phyloP scores from a whole-genome alignment of 2,113 vertebrate genomes.

The Cathartes aura region DNA sequence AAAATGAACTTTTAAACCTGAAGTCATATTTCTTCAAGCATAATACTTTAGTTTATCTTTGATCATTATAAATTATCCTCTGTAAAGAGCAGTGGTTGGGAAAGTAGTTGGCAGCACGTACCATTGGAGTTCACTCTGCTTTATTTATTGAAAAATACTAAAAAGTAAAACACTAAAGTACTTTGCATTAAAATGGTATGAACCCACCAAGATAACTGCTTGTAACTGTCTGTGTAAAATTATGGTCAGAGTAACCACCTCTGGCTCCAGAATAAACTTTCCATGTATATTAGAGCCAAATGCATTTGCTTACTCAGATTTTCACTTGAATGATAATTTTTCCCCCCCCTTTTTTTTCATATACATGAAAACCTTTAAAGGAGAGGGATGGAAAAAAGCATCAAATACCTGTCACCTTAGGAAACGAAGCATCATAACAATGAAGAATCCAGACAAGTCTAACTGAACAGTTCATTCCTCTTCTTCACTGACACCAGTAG shows the following conservation, averaged over 20 bases:
- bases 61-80: slow-evolving; percentile 71
- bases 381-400: background rate
- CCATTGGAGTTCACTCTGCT: slow-evolving; percentile 38
- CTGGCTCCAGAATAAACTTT: slow-evolving; percentile 71
- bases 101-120: slow-evolving; percentile 57
- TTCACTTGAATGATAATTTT: slow-evolving; percentile 56
- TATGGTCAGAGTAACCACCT: slow-evolving; percentile 62
- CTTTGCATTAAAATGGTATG: slow-evolving; percentile 53
- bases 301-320: slow-evolving; percentile 75
- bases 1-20: slow-evolving; percentile 72
- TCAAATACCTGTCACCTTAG: background rate
- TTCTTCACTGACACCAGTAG: background rate
- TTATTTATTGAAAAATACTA: slow-evolving; percentile 75
- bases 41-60: slow-evolving; percentile 74
- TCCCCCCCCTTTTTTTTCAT: background rate
- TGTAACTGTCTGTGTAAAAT: slow-evolving; percentile 70
- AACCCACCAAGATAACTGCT: slow-evolving; percentile 54
- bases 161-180: slow-evolving; percentile 59
- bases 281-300: slow-evolving; percentile 64
- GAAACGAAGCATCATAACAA: background rate
- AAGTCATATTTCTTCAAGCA: slow-evolving; percentile 63
- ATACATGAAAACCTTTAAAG: slow-evolving; percentile 7
- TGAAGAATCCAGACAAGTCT: background rate
- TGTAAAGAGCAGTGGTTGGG: slow-evolving; percentile 47
- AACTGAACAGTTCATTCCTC: background rate